A percentile compares a stretch with the other conserved stretches of the same genome.
phyloP scores from a whole-genome alignment of 2,888 invertebrate species.

The Scaptomyza reducta region DNA sequence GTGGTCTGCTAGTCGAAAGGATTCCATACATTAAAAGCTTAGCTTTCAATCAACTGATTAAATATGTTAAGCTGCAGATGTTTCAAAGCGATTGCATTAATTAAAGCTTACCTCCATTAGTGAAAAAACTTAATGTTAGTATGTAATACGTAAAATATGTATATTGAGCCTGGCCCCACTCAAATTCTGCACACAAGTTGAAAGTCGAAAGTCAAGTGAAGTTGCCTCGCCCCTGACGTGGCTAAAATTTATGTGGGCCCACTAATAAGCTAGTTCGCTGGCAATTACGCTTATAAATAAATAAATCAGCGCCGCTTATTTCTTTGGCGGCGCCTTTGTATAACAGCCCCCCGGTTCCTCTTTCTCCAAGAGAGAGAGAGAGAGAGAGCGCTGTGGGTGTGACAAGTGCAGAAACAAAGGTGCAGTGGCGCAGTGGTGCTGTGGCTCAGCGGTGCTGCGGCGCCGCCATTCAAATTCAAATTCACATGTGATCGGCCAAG shows the following conservation, averaged over 20 bases:
- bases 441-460: conserved; percentile 3
- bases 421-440: too few relatives aligned
- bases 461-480: conserved; percentile 68
- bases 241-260: conserved; percentile 51
- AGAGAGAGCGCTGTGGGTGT: conserved; percentile 60
- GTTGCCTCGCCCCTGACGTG: conserved; percentile 36
- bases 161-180: background rate
- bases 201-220: background rate
- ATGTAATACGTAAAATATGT: background rate
- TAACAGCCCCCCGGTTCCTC: too few relatives aligned
- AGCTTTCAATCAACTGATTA: too few relatives aligned
- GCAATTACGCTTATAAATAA: conserved; percentile 74
- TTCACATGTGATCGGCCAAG: conserved; percentile 74
- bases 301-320: conserved; percentile 65
- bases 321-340: conserved; percentile 53
- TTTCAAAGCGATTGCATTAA: too few relatives aligned
- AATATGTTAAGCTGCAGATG: too few relatives aligned
- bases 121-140: too few relatives aligned
- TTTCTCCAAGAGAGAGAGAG: background rate
- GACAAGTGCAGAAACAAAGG: conserved; percentile 53
- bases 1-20: too few relatives aligned
- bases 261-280: conserved; percentile 60
- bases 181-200: background rate
- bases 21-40: too few relatives aligned
- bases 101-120: too few relatives aligned